Conservation (phyloP, 2,113 vertebrate species). For the Sorex araneus region DNA sequence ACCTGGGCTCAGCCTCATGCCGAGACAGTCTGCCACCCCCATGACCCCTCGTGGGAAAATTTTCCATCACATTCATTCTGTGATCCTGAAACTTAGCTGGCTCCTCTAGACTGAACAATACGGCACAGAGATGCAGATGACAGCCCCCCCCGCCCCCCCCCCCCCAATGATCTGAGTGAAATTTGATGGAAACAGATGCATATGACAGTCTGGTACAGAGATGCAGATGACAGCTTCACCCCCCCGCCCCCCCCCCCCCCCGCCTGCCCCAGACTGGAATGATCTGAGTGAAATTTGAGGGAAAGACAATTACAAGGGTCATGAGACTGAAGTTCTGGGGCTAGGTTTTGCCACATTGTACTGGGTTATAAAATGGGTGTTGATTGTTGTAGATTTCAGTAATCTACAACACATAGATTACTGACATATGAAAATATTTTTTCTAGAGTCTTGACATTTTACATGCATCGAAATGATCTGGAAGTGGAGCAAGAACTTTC, state of each 20-base stretch:
- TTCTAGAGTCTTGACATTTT: neutral
- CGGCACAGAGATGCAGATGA: neutral
- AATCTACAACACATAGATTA: no score
- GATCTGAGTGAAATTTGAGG: neutral
- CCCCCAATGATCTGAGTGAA: conserved; percentile 5
- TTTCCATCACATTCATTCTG: neutral
- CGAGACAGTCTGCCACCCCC: neutral
- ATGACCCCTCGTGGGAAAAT: neutral
- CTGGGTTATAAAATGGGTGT: neutral
- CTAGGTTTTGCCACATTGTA: no score
- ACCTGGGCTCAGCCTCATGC: neutral
- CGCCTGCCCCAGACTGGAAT: neutral
- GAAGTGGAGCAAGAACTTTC: neutral
- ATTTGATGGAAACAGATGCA: no score
- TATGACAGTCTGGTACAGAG: neutral
- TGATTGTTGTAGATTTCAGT: no score
- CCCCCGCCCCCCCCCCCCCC: no score
- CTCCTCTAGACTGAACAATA: neutral
- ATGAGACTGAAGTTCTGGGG: neutral
- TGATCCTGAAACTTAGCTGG: neutral
- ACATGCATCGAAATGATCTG: neutral
- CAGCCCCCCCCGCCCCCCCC: no score
- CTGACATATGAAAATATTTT: no score
- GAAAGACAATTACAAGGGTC: neutral
- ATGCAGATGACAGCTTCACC: neutral